phyloP scores from a whole-genome alignment of 2,888 invertebrate species.

The Lasioglossum zephyrum region DNA sequence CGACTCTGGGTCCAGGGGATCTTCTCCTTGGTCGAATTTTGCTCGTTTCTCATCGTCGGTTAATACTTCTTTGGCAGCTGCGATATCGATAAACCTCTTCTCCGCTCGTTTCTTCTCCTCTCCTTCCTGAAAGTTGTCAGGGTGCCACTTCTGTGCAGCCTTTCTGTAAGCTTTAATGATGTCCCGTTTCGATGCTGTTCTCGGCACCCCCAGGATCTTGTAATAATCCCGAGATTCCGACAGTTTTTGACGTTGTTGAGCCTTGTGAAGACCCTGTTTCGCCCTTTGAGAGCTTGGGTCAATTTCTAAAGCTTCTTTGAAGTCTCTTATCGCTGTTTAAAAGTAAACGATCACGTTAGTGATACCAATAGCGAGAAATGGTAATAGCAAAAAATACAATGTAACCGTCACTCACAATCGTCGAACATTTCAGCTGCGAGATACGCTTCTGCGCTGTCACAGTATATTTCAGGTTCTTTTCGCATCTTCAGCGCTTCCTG shows the following conservation, averaged over 20 bases:
- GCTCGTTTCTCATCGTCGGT: slow-evolving; percentile 96
- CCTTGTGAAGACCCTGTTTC: slow-evolving; percentile 94
- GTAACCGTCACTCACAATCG: slow-evolving; percentile 87
- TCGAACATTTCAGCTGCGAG: slow-evolving; percentile 95
- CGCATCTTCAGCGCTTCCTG: slow-evolving; percentile 91
- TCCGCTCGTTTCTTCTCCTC: slow-evolving; percentile 97
- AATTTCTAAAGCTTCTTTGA: slow-evolving; percentile 92
- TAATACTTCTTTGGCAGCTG: slow-evolving; percentile 98
- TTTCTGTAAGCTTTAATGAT: slow-evolving; percentile 98
- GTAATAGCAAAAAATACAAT: neutral
- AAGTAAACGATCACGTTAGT: slow-evolving; percentile 18
- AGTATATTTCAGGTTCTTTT: slow-evolving; percentile 91
- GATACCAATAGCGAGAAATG: neutral
- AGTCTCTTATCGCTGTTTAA: slow-evolving; percentile 92
- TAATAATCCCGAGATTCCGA: slow-evolving; percentile 98
- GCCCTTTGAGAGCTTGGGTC: slow-evolving; percentile 93
- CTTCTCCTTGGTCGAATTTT: slow-evolving; percentile 97
- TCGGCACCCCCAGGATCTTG: slow-evolving; percentile 96
- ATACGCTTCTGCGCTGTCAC: slow-evolving; percentile 97
- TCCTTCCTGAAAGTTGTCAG: slow-evolving; percentile 94
- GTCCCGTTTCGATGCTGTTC: slow-evolving; percentile 96
- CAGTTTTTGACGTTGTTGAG: slow-evolving; percentile 96
- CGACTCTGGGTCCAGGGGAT: slow-evolving; percentile 98
- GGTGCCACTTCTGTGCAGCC: slow-evolving; percentile 99
- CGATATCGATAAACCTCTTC: slow-evolving; percentile 99